Evolutionary conservation across 53 echinoderm and acorn worm genomes (phyloP).

Genomic region (Zoroaster sp.): DNA sequence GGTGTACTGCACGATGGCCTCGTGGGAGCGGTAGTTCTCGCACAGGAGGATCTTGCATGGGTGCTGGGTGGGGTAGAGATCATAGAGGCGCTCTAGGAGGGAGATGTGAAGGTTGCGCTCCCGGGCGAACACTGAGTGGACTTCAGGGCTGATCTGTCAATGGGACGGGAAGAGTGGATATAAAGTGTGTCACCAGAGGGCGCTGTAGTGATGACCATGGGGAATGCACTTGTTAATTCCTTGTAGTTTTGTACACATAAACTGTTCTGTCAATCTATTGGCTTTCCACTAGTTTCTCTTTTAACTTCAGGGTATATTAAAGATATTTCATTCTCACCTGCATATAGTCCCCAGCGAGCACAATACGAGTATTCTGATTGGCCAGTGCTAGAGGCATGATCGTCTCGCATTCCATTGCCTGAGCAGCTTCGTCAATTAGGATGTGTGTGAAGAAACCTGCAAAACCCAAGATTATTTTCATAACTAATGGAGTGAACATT

Average conservation of each 20-base stretch:
- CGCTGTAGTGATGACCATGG: too few species aligned
- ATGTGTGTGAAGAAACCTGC: constrained; percentile 94
- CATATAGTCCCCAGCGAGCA: constrained; percentile 99
- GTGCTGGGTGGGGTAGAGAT: constrained; percentile 86
- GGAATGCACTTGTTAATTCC: too few species aligned
- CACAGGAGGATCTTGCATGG: constrained; percentile 98
- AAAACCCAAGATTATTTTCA: neutral
- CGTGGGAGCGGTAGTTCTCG: constrained; percentile 97
- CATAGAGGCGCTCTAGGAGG: constrained; percentile 91
- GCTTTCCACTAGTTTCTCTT: too few species aligned
- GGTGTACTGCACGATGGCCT: constrained; percentile 95
- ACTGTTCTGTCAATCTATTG: too few species aligned
- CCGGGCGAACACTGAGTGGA: constrained; percentile 87
- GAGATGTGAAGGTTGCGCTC: constrained; percentile 95
- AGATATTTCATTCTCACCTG: constrained; percentile 63
- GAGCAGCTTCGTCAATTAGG: constrained; percentile 96
- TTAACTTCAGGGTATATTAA: neutral
- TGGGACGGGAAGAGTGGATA: neutral
- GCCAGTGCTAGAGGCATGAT: constrained; percentile 95
- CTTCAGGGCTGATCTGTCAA: constrained; percentile 89
- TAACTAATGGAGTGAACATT: neutral
- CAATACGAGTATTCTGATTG: constrained; percentile 84
- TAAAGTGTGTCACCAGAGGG: neutral
- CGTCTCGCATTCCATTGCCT: constrained; percentile 99
- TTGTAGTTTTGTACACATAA: too few species aligned